Evolutionary conservation across 2,888 invertebrate genomes (phyloP), one percentile per base, ranked within the genome.

Genomic region (Xanthorhoe spadicearia): DNA sequence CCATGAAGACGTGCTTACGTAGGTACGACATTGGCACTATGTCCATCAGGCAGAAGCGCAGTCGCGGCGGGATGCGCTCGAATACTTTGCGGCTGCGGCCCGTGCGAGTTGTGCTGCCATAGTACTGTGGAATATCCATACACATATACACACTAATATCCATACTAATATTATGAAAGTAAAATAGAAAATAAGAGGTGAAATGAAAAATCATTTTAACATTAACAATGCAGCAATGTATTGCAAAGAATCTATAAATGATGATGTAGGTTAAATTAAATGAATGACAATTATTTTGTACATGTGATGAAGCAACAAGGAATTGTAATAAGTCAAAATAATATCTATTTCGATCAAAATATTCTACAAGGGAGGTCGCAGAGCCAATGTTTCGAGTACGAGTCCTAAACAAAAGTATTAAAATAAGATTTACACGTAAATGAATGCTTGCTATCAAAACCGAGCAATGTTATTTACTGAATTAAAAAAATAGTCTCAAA

Each of bases 1-100:
- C 99, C 96, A 99, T 97, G 83, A 98, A 97, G 72, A 98, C 96
- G 86, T 98, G 98, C 74, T 98, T 97, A 77, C 92, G 87, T 62
- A 94, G 85, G 77, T 92, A 94, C 51, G 89, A 89, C 75, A 88
- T 90, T 15, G 94, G 94, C 64, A 95, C 93, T 56, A 95, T 94
- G 75, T 95, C 95, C 91, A 94, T 94, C 68, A 95, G 94, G 79
- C 94, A 95, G 78, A 95, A 94, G 48, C 94, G 90, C 67, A 95
- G 86, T 71, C 95, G 88, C 61, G 89, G 94, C 73, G 95, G 95
- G 80, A 95, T 93, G 66, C 85, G 83, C 68, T 93, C 95, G 81
- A 94, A 94, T 51, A 94, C 84, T 77, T 90, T 93, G 66, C 88
- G 90, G 70, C 87, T 87, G 69, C 87, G 89, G 28, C 88, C 90